Percentiles rank a stretch among this genome's conserved stretches.
Conservation (phyloP, 2,888 invertebrate species). For the Leptopilina drosophilae region DNA sequence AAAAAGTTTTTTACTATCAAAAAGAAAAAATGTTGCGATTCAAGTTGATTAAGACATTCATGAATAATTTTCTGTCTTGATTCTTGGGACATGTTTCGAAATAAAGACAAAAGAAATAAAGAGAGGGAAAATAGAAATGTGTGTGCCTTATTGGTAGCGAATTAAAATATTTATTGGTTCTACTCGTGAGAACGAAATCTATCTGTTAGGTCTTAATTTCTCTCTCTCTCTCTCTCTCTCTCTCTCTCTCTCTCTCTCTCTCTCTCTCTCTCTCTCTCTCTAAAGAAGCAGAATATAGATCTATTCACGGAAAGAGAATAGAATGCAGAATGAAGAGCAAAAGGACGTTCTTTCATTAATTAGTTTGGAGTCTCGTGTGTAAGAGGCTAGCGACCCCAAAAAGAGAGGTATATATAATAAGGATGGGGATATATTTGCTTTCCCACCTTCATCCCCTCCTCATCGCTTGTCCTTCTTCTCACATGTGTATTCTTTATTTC, state of each 20-base stretch:
- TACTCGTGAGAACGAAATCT: conserved; percentile 37
- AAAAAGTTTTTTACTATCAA: too few relatives aligned
- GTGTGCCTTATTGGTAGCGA: conserved; percentile 7
- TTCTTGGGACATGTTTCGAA: neutral
- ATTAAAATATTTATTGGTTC: conserved; percentile 30
- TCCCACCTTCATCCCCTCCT: too few relatives aligned
- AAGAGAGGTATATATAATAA: neutral
- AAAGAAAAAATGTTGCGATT: too few relatives aligned
- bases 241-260: too few relatives aligned
- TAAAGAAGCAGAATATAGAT: too few relatives aligned
- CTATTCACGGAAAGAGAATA: neutral
- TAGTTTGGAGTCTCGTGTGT: conserved; percentile 8
- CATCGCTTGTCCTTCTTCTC: neutral
- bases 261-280: too few relatives aligned
- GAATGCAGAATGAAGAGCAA: conserved; percentile 34
- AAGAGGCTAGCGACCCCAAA: conserved; percentile 33
- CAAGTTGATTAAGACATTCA: too few relatives aligned
- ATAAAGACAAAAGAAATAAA: conserved; percentile 3
- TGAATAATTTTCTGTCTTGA: too few relatives aligned
- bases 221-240: neutral
- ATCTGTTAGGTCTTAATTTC: conserved; percentile 40
- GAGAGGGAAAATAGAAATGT: too few relatives aligned
- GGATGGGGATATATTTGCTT: neutral
- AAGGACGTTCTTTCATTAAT: conserved; percentile 34
- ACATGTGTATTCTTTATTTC: neutral